Evolutionary conservation across 2,113 vertebrate species (phyloP), one percentile per base, ranked within the genome.

Genomic region (Brachypteracias leptosomus): DNA sequence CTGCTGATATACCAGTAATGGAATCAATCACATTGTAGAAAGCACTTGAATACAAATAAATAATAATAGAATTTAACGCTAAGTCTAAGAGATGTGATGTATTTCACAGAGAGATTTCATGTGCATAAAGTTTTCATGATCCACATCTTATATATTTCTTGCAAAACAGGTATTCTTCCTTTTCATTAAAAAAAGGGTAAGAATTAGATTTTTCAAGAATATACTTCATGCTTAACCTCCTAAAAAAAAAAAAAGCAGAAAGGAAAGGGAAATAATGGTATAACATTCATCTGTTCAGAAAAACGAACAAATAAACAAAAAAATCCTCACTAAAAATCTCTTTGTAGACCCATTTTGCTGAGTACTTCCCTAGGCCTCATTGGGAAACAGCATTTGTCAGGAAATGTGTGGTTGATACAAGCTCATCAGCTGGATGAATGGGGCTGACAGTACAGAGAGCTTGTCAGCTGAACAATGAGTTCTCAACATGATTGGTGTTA

Each of bases 321-420:
- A 54, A 31, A n/a, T n/a, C n/a, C n/a, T n/a, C 26, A 26, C 25
- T 81, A 74, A 68, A 90, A 86, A 81, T 83, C 70, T 38, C 55
- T 92, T 92, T 49, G 11, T 75, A 49, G 13, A 57, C 15, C 17
- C 29, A 61, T 97, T 97, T 96, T 96, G 85, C 93, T 86, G 79
- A 97, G 72, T 90, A 86, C 70, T 80, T 96, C 85, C 78, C 91
- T 11, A 51, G 78, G n/a, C 35, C 28, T 88, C 71, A 68, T 6
- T 91, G 89, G 47, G 70, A 96, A 97, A 91, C 44, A 87, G 75
- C 93, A 89, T 81, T 63, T 61, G 79, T 97, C 96, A 96, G 87
- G 94, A 94, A 96, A 97, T 40, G 21, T 17, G n/a, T 67, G 42
- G 51, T 66, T 93, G 38, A 78, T 96, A 58, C 7, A 54, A 95